Evolutionary conservation across 2,888 invertebrate genomes (phyloP), one percentile per base, ranked within the genome.

Genomic region (Gryllus longicercus): DNA sequence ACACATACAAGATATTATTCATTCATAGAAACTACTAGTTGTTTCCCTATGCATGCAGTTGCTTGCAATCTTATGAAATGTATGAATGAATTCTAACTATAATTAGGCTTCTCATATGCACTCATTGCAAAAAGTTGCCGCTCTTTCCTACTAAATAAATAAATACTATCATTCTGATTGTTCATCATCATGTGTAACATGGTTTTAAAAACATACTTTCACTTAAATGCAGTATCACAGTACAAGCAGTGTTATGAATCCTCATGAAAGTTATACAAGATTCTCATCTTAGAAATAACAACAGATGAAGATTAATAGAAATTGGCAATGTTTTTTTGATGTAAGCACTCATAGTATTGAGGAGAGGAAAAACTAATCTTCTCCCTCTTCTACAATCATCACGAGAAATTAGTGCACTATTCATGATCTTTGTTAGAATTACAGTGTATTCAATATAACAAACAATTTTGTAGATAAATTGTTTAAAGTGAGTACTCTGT

Each of bases 161-260:
- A 63, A 18, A 63, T 63, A 18, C 63, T 63, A 63, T 63, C 14
- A 38, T 38, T 63, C n/a, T 63, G 63, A 63, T 63, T 63, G 63
- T 63, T 63, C 12, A n/a, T 63, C 63, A 18, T 63, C n/a, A 63
- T 18, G 14, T 63, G n/a, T 63, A 63, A 63, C 63, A 5, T 63
- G 38, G 38, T 63, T n/a, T 63, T 63, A 63, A 63, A 63, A 63
- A 63, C n/a, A 38, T 38, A 38, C 12, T 14, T 63, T 63, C 63
- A 63, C n/a, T 63, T 63, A 63, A 63, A 63, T 63, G 63, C 38
- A 38, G 63, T 63, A 63, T 63, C 63, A 63, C 63, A 63, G 63
- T 63, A 63, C 63, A 63, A 63, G 63, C 63, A 63, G 63, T 18
- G 63, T 63, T 63, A 63, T 63, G 16, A 5, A 18, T 63, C 63